Evolutionary conservation across 2,888 invertebrate species (phyloP), one percentile per base, ranked within the genome.

Genomic region (Priocnemis perturbator): DNA sequence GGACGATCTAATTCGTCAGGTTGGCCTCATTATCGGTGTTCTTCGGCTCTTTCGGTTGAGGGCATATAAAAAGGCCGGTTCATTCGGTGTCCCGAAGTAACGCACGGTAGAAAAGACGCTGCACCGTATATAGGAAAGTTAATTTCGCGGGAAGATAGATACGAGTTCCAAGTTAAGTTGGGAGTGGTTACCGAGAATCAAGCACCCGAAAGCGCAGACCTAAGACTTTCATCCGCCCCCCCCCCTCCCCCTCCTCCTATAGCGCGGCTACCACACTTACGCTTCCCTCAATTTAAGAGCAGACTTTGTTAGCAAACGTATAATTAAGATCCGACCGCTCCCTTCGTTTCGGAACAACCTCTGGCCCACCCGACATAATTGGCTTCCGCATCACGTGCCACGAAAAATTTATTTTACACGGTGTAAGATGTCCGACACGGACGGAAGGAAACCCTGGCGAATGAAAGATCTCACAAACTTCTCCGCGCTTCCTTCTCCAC

Each of bases 291-390:
- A 76, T 72, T 72, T 64, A 67, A 65, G 67, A 60, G 61, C 21
- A 21, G 37, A 50, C 30, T 66, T 69, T 66, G 67, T 76, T 74
- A 76, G 45, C 23, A 74, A 74, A 71, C 74, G 58, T 47, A 69
- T 72, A 76, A 76, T 76, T 72, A 72, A 74, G 64, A 21, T 47
- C 55, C 44, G 17, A 50, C 50, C 50, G 19, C 17, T 50, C 50
- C 50, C 17, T 37, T 50, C 50, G 50, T 50, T 50, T 17, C 17
- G 50, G 50, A 17, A 19, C 17, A 50, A 50, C 50, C 37, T 37
- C 37, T 9, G 37, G 37, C 19, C 7, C 26, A 4, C 37, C 37
- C 52, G 50, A 7, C 23, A 55, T 52, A 47, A 60, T 59, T 47
- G 26, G 23, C 30, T 56, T 56, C 23, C n/a, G 26, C 19, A 15